Percentiles rank a stretch among this genome's conserved stretches.
Conservation (phyloP, 2,113 vertebrate genomes). For the Tapirus terrestris region DNA sequence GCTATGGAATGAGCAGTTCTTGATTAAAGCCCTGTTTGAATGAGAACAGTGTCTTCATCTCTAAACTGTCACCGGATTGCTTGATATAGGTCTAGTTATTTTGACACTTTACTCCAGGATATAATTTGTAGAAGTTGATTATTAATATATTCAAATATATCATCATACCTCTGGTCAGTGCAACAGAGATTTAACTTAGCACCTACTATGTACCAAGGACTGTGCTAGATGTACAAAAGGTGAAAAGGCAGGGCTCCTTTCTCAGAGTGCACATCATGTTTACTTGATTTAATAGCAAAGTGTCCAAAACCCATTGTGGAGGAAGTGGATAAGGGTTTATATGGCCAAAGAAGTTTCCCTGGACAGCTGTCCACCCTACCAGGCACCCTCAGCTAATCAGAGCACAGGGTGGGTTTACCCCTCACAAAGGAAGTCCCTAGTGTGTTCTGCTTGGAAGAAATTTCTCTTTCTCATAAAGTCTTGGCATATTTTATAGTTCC, state of each 20-base stretch:
- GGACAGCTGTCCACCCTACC: background rate
- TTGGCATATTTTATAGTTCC: background rate
- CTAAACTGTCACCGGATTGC: background rate
- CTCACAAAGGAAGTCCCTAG: background rate
- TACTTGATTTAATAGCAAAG: background rate
- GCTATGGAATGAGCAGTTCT: background rate
- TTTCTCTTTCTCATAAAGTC: background rate
- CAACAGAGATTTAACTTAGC: slow-evolving; percentile 7
- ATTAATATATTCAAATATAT: background rate
- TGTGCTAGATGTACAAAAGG: background rate
- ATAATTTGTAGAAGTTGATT: slow-evolving; percentile 18
- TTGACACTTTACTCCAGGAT: background rate
- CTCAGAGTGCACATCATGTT: background rate
- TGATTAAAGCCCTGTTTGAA: background rate
- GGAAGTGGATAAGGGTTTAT: background rate
- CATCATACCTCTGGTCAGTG: background rate
- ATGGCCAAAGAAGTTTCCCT: background rate
- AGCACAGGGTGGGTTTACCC: background rate
- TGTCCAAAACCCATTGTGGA: background rate
- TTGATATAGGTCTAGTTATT: background rate
- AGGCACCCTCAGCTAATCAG: background rate
- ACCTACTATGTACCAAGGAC: background rate
- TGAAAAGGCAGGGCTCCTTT: background rate
- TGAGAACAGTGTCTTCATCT: background rate
- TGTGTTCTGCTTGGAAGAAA: background rate